A percentile compares a stretch with the other conserved stretches of the same genome.
Conservation (phyloP, 2,888 invertebrate species). For the Lymantria monacha region DNA sequence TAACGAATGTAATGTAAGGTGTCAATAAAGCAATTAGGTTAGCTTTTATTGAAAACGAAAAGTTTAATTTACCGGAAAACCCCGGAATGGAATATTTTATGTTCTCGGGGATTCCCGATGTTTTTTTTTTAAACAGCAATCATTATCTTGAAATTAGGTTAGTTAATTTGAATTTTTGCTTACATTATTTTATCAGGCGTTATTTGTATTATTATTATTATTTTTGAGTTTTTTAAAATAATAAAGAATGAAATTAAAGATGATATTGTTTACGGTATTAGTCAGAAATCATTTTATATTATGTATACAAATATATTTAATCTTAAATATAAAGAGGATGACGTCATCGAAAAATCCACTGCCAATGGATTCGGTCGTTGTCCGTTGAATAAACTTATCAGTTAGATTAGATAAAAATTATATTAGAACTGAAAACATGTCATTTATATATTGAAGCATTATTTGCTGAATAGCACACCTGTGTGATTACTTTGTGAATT, state of each 20-base stretch:
- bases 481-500: conserved; percentile 15
- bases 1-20: no score
- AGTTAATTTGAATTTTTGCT: not conserved
- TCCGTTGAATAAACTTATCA: conserved; percentile 25
- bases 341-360: conserved; percentile 23
- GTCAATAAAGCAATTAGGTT: no score
- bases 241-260: no score
- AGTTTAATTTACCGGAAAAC: not conserved
- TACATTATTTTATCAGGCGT: not conserved
- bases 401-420: conserved; percentile 29
- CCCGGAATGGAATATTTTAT: no score
- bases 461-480: conserved; percentile 12
- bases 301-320: not conserved
- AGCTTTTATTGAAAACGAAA: no score
- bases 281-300: not conserved
- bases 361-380: conserved; percentile 1
- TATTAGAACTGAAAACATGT: conserved; percentile 18
- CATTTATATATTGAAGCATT: conserved; percentile 13
- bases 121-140: not conserved
- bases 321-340: conserved; percentile 10
- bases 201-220: not conserved
- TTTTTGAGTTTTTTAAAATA: not conserved
- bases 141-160: not conserved
- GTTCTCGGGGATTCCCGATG: not conserved
- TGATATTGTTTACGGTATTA: not conserved